Base-by-base conservation (phyloP, 2,888 invertebrate genomes). In the Harpagoxenus sublaevis region DNA sequence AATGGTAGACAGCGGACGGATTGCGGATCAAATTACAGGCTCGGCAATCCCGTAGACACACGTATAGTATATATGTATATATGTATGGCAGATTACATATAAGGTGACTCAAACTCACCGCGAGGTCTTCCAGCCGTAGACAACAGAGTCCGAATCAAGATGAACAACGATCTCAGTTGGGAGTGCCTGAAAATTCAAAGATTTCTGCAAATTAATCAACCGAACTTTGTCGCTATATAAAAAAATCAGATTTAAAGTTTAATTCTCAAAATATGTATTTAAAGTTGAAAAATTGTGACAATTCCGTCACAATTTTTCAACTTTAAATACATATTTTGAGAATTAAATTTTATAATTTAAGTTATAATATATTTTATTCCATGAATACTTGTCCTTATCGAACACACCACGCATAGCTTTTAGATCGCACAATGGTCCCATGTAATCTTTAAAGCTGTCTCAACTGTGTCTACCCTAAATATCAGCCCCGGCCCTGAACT, bases 21-120 rank as follows among this genome's bases (percentile, higher is more conserved):
- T 86, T 70, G 79, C 84, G 66, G 84, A 31, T 85, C 78, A 89
- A 89, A 89, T 89, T 89, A 89, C 84, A 89, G 86, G 70, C 83
- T 83, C 73, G 84, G 48, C 86, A 66, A 75, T 83, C 63, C 68
- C 82, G 70, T 87, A 45, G 74, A 53, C 63, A 42, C 12, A 65
- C 39, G 12, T 53, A 42, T n/a, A 6, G 31, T 51, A 12, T n/a
- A 12, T 51, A 35, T 35, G 6, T 35, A 42, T 63, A n/a, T 81
- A 42, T 60, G 15, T 55, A 53, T 70, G 55, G 23, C 23, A 60
- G 15, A 70, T 84, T 82, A 66, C 6, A 35, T 57, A 82, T 51
- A 82, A 57, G 31, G 45, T 70, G 57, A 9, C 18, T 62, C 39
- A 62, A 60, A 71, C 28, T 81, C 28, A 79, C 2, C 15, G 6